Conservation (phyloP, 2,113 vertebrate genomes). For the Halcyon malimbica region DNA sequence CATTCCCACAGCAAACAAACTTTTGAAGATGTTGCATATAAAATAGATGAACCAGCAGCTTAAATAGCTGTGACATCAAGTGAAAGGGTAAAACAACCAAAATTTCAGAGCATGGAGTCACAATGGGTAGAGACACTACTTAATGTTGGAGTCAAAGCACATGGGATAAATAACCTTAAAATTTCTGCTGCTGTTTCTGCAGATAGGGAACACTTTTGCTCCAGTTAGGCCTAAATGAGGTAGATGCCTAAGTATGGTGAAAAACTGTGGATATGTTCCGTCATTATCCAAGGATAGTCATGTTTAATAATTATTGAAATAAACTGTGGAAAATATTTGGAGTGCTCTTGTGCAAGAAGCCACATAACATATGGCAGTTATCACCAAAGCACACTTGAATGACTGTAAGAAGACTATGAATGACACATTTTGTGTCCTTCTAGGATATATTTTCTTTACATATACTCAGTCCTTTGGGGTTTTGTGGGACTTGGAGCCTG, state of each 20-base stretch:
- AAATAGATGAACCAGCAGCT: not conserved
- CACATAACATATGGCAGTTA: conserved; percentile 40
- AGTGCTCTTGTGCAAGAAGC: conserved; percentile 2
- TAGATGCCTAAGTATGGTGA: not conserved
- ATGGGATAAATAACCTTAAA: not conserved
- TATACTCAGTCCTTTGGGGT: not conserved
- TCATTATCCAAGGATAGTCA: conserved; percentile 11
- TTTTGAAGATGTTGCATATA: not conserved
- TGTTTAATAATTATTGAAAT: conserved; percentile 30
- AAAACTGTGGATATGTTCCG: not conserved
- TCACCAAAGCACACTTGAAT: not conserved
- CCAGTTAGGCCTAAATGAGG: not conserved
- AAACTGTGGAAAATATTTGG: conserved; percentile 43
- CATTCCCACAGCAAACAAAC: not conserved
- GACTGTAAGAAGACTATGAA: conserved; percentile 56
- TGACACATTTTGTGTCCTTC: not conserved
- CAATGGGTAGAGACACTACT: not conserved
- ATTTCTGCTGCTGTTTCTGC: not conserved
- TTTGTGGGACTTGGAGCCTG: not conserved
- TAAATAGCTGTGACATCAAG: not conserved
- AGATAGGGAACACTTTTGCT: not conserved
- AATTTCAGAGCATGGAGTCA: not conserved
- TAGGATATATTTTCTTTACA: not conserved
- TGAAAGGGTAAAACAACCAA: not conserved
- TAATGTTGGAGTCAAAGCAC: not conserved